Conservation (phyloP, 2,113 vertebrate genomes). For the Heterochromis multidens region DNA sequence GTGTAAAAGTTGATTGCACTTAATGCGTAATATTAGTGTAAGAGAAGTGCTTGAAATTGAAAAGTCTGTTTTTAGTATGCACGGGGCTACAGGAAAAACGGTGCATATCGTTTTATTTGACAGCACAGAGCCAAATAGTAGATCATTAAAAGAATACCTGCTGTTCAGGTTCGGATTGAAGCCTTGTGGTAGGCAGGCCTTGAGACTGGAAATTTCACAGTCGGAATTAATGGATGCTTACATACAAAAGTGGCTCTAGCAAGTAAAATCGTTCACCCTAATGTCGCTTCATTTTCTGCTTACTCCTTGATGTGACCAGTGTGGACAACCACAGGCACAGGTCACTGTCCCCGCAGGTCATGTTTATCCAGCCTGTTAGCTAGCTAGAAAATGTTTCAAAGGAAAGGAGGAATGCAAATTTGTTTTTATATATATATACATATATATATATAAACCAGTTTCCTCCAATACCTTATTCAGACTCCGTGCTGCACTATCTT, state of each 20-base stretch:
- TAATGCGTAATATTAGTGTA: not conserved
- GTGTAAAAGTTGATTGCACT: not conserved
- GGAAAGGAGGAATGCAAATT: not conserved
- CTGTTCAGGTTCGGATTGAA: conserved; percentile 25
- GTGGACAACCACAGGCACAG: not conserved
- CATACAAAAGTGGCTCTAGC: not conserved
- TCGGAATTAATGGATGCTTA: not conserved
- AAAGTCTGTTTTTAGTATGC: conserved; percentile 1
- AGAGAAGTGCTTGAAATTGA: not conserved
- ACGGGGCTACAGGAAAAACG: not conserved
- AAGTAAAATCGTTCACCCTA: not conserved
- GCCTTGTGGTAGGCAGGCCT: not conserved
- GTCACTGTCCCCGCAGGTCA: not conserved
- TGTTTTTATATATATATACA: not conserved
- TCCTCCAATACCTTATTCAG: conserved; percentile 86
- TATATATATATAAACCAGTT: not conserved
- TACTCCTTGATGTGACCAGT: not conserved
- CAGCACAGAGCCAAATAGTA: not conserved
- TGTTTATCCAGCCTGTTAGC: not conserved
- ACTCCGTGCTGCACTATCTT: conserved; percentile 96
- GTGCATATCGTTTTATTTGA: conserved; percentile 18
- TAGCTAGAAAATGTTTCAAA: not conserved
- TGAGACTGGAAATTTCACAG: not conserved
- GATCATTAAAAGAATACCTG: conserved; percentile 43
- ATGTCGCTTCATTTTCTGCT: not conserved